Base-by-base conservation (phyloP, 2,113 vertebrate species). In the Varanus salvator region DNA sequence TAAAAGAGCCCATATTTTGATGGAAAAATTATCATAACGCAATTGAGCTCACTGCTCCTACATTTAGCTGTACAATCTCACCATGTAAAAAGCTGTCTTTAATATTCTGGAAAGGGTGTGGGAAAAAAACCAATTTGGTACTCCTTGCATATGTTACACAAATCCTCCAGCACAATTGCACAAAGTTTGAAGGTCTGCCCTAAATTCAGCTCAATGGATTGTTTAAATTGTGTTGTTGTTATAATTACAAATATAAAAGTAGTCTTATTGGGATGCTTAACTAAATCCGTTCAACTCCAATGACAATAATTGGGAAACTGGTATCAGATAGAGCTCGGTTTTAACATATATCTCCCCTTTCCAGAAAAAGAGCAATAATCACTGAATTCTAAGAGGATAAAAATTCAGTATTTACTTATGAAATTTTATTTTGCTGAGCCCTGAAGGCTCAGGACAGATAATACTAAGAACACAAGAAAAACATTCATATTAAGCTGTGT, bases 281-380 rank as follows among this genome's bases (percentile, higher is more conserved):
- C 96, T 95, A 90, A 96, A 96, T 96, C 95, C 94, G 97, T 96
- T 96, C 94, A 97, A 93, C 92, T 95, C 93, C 95, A 96, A 94
- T 97, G 94, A 96, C 96, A 97, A 95, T 95, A 12, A 80, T 91
- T 96, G 94, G 9, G 84, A 96, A 48, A 57, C 31, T 96, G 94
- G 93, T 94, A 92, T 93, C 87, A 44, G 38, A 44, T 38, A 68
- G 66, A 44, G 52, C 48, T 29, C 17, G 38, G 68, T 85, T 71
- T 85, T 50, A 19, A 8, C 29, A 52, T 66, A 34, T n/a, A 17
- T 80, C 57, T n/a, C 4, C 52, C 34, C 34, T n/a, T 74, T 5
- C 74, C 19, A 6, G 25, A 85, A 94, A 95, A 91, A 75, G 90
- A 95, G 94, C 92, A 92, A 95, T 92, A 91, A 87, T 72, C 92